Evolutionary conservation across 1,140 invertebrate species (phyloP).

Genomic region (Lepidostoma basale): DNA sequence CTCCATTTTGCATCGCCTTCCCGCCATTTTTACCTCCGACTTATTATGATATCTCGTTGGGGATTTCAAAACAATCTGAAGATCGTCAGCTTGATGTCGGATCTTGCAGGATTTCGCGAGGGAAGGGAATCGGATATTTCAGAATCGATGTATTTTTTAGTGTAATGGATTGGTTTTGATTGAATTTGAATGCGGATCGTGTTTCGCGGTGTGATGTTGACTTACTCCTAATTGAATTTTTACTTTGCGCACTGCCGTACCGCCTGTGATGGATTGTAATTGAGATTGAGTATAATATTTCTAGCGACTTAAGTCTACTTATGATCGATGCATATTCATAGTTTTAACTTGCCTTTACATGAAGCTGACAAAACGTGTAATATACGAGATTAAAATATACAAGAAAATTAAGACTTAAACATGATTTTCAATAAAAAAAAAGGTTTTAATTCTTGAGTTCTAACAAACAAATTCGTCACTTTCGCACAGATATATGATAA

Average conservation of each 20-base stretch:
- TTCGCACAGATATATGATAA: too few species aligned
- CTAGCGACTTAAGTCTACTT: too few species aligned
- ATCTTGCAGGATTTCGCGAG: constrained; percentile 36
- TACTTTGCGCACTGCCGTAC: background rate
- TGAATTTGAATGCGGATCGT: constrained; percentile 15
- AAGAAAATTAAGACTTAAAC: too few species aligned
- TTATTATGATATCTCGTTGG: constrained; percentile 45
- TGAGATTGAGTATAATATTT: too few species aligned
- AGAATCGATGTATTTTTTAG: constrained; percentile 4
- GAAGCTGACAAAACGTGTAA: too few species aligned
- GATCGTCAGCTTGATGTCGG: constrained; percentile 41
- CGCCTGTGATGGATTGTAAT: background rate
- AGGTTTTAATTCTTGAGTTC: too few species aligned
- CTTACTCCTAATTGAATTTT: background rate
- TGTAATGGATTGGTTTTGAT: constrained; percentile 14
- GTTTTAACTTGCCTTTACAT: too few species aligned
- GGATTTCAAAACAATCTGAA: constrained; percentile 44
- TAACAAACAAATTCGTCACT: too few species aligned
- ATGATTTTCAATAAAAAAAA: too few species aligned
- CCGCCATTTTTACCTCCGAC: constrained; percentile 22
- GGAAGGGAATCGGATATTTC: background rate
- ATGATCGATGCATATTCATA: too few species aligned
- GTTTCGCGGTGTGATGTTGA: background rate
- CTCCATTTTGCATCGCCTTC: background rate
- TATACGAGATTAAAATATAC: too few species aligned